Percentiles rank a stretch among this genome's conserved stretches.
These are phyloP conservation scores for Aradophagus sp. DNA, from an alignment of 1,140 invertebrate species.

Conservation along the genomic window DNA sequence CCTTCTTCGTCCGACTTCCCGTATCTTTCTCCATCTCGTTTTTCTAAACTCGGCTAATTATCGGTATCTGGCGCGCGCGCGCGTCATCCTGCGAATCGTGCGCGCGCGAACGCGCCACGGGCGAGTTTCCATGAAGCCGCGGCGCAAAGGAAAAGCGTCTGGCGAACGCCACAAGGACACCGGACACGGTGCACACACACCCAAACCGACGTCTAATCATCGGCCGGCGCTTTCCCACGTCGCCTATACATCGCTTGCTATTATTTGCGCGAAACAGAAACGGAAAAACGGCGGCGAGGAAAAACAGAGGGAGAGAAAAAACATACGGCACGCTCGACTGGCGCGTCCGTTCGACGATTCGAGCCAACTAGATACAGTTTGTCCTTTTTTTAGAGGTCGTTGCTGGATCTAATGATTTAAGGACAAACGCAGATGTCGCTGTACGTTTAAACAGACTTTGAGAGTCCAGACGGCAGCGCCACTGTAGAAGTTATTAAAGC, in stretches of 20 bases:
- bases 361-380: conserved; percentile 33
- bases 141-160: conserved; percentile 36
- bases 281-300: no score
- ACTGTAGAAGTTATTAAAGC: no score
- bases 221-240: conserved; percentile 59
- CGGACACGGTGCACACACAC: conserved; percentile 58
- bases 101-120: conserved; percentile 21
- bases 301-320: no score
- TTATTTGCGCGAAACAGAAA: conserved; percentile 23
- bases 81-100: conserved; percentile 38
- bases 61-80: conserved; percentile 23
- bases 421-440: no score
- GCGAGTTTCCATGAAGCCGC: conserved; percentile 49
- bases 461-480: no score
- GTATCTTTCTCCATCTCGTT: conserved; percentile 42
- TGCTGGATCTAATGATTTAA: no score
- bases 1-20: conserved; percentile 24
- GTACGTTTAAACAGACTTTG: no score
- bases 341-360: conserved; percentile 41
- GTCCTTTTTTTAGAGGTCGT: conserved; percentile 19
- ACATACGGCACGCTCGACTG: conserved; percentile 42
- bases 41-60: conserved; percentile 39
- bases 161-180: conserved; percentile 59
- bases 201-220: conserved; percentile 58
- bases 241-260: conserved; percentile 31